phyloP scores from a whole-genome alignment of 2,797 vertebrate species.

The Enteromius fasciolatus region DNA sequence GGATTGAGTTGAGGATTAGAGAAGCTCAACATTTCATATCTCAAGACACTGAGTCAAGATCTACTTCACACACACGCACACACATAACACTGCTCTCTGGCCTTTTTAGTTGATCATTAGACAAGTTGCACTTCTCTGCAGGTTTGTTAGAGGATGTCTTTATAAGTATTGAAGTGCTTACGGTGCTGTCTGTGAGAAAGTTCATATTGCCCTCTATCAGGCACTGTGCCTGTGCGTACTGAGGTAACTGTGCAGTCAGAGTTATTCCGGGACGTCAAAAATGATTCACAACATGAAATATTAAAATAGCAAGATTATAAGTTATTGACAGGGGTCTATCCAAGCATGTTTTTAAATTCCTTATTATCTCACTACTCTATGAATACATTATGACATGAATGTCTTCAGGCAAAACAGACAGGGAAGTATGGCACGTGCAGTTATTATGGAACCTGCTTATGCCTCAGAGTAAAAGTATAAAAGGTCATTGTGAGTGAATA shows the following conservation, averaged over 20 bases:
- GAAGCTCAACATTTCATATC: conserved; percentile 23
- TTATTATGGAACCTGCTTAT: neutral
- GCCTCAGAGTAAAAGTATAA: neutral
- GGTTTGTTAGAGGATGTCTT: conserved; percentile 26
- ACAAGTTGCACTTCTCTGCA: conserved; percentile 28
- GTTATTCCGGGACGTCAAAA: neutral
- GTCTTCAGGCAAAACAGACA: neutral
- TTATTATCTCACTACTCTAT: neutral
- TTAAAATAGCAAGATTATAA: conserved; percentile 13
- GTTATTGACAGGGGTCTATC: neutral
- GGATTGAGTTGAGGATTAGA: conserved; percentile 34
- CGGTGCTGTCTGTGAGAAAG: conserved; percentile 11
- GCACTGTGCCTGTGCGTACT: conserved; percentile 9
- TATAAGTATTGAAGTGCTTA: conserved; percentile 34
- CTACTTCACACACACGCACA: neutral
- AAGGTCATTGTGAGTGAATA: neutral
- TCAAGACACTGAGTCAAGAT: conserved; percentile 32
- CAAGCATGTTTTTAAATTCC: neutral
- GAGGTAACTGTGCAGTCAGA: conserved; percentile 1
- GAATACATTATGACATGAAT: conserved; percentile 16
- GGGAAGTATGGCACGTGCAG: neutral
- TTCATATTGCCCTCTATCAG: conserved; percentile 13
- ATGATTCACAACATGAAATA: conserved; percentile 19
- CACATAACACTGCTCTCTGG: conserved; percentile 9
- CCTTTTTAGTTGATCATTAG: conserved; percentile 27